Evolutionary conservation across 2,797 vertebrate species (phyloP), one percentile per base, ranked within the genome.

Genomic region (Rhinogobio ventralis): DNA sequence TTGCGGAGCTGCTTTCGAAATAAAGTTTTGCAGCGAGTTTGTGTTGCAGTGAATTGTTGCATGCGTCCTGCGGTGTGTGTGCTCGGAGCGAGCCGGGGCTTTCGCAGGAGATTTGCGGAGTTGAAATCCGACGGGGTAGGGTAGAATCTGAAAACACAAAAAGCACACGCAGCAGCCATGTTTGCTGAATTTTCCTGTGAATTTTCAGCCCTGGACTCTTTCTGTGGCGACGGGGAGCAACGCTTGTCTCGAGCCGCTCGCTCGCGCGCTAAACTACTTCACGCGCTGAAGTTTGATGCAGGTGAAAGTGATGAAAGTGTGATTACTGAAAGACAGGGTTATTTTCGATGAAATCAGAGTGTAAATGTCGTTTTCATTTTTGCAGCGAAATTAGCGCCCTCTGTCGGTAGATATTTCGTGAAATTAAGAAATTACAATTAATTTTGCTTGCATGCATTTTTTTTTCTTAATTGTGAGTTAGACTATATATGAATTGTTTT

Each of bases 101-200:
- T 49, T 84, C 33, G 74, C 33, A n/a, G 11, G 66, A 23, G 69
- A 73, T 87, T 71, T 39, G 36, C 14, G 67, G 81, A 84, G 49
- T 84, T 79, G 64, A 84, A 85, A 91, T 94, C 88, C 92, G 90
- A 93, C 93, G 94, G 92, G 93, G 93, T 93, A 93, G 93, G 92
- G 93, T 93, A 94, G 92, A 93, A 93, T 86, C 93, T 92, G 92
- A 87, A 94, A 95, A 94, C 93, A 93, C 92, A 93, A 95, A 95
- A 95, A 95, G 93, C 93, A 93, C 93, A 90, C 95, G 94, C 94
- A 95, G 95, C 95, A 95, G 95, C 95, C 95, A 96, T 96, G 94
- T 96, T 96, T 95, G 92, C 87, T 93, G 92, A 95, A 92, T 93
- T 93, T 95, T 90, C 84, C 85, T 87, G 83, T 87, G 92, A 94